Base-by-base conservation (phyloP, 2,888 invertebrate species). In the Crepidodera aurea region DNA sequence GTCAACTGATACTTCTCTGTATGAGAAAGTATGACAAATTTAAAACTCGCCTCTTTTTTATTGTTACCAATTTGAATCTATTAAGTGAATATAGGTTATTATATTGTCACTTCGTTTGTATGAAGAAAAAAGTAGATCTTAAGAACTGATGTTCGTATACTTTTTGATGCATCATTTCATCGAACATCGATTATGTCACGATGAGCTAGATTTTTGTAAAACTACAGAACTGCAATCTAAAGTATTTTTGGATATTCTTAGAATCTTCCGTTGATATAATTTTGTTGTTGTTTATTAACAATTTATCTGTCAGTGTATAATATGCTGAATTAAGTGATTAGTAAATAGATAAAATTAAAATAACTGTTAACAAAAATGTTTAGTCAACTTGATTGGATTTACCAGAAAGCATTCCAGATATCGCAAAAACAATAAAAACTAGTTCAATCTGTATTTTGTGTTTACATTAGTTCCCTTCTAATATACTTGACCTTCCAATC, bases 401-500 rank as follows among this genome's bases (percentile, higher is more conserved):
- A 8, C 37, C n/a, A 15, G n/a, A 37, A 37, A 13, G 6, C 15
- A 15, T 15, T 37, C 37, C 37, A 2, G 37, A 15, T 37, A 37
- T 37, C 12, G 10, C 4, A 34, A 34, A 12, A 34, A 34, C 34
- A 34, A 34, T 34, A 13, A 34, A 13, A 40, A 40, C 22, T 40
- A 40, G 40, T 16, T 37, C 40, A 40, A 18, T 15, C 13, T 34
- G 12, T 12, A 7, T 13, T 10, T 15, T 13, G 18, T 40, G 40
- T 18, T 40, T 40, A 40, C 18, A 40, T 18, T 40, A 12, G 12
- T 18, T 62, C 61, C 42, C 15, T 37, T 56, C 56, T 56, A 62
- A 51, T 57, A 51, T 13, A 39, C 18, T 29, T 62, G 61, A 62
- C 61, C 61, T 62, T 56, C 61, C 29, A 16, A 22, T 61, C 51